Evolutionary conservation across 2,113 vertebrate genomes (phyloP), one percentile per base, ranked within the genome.

Genomic region (Chrysochloris asiatica): DNA sequence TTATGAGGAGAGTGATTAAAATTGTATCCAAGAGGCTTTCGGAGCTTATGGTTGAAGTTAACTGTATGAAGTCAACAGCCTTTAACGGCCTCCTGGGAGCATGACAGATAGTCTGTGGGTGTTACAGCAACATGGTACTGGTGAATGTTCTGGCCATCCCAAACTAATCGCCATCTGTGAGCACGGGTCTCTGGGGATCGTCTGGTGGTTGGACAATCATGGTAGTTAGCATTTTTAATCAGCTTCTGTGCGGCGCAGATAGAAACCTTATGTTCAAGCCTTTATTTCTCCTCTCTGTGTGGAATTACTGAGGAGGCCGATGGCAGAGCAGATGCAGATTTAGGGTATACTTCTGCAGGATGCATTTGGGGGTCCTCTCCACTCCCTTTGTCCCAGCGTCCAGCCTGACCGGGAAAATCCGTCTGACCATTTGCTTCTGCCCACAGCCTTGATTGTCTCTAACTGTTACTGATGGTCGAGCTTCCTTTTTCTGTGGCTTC

Each of bases 181-280:
- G 97, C 96, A 96, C 92, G 97, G 97, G 97, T 97, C 98, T 97
- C 98, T 80, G 95, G 98, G 98, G 98, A 98, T 95, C 88, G 93
- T 95, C 97, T 97, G 97, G 96, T 97, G 97, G 96, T 98, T 98
- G 98, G 98, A 98, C 98, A 98, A 98, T 98, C 98, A 98, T 97
- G 97, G 97, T 97, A 98, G 98, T 98, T 98, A 98, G 98, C 98
- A 98, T 98, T 98, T 98, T 98, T 98, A 98, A 98, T 98, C 98
- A 98, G 98, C 97, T 98, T 97, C 97, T 98, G 96, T 97, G 96
- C 97, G 82, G 96, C 96, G 89, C 97, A 98, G 98, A 98, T 98
- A 98, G 98, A 97, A 98, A 98, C 97, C 98, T 97, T 98, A 97
- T 98, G 98, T 95, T 98, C 94, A 93, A 89, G 95, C 97, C 97